Base-by-base conservation (phyloP, 1,140 invertebrate species). In the Telenomus remus region DNA sequence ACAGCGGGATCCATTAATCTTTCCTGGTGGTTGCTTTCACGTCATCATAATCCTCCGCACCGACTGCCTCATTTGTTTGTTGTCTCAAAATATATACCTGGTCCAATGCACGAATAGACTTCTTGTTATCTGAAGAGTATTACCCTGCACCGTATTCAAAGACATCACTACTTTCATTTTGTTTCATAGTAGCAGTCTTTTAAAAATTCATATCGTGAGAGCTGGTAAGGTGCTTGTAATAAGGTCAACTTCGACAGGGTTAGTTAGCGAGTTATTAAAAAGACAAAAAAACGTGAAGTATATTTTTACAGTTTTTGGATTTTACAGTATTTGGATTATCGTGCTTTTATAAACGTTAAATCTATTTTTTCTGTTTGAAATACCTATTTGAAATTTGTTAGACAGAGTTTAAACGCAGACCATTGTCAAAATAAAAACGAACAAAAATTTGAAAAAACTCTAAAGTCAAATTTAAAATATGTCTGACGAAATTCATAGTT, bases 11-110 rank as follows among this genome's bases (percentile, higher is more conserved):
- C 46, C 61, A 70, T 78, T 78, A 68, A 78, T 78, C 56, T 74
- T 74, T 71, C 71, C 37, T 47, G 35, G 50, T 63, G 51, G 55
- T 65, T 78, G 55, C 44, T 73, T 64, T 65, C 49, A 56, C 50
- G 60, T 78, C 69, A 59, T 72, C 69, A 73, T 73, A 71, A 71
- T 63, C 56, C 63, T 47, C n/a, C 56, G 39, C 56, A 71, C 56
- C 53, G 39, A 63, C 66, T 70, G 54, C 55, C 70, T 73, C 60
- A 56, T 73, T 73, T 73, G 63, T 73, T 70, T 70, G 60, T 70
- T 70, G 50, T 59, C 63, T 78, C n/a, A n/a, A 47, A 75, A 51
- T 71, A 34, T 71, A 66, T 54, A 60, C 74, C 49, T 48, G 70
- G 55, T 35, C 66, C 66, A 69, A 70, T 66, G 48, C 19, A 33